Evolutionary conservation across 2,888 invertebrate species (phyloP).

Genomic region (Muschampia plurimacula): DNA sequence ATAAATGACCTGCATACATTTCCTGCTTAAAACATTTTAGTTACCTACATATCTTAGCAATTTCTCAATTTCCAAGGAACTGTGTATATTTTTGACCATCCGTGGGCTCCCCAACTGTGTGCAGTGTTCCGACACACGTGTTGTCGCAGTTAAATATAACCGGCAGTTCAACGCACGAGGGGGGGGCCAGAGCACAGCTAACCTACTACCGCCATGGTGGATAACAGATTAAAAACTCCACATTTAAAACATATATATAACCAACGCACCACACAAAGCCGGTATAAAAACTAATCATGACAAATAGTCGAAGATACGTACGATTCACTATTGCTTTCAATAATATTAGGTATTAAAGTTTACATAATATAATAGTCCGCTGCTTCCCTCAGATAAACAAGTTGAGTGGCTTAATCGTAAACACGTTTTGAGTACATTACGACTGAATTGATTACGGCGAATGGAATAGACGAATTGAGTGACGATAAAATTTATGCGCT

Average conservation of each 20-base stretch:
- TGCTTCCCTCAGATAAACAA: conserved; percentile 56
- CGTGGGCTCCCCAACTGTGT: conserved; percentile 52
- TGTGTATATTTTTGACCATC: conserved; percentile 24
- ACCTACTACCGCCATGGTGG: conserved; percentile 65
- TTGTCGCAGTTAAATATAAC: conserved; percentile 83
- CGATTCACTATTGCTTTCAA: conserved; percentile 37
- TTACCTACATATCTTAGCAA: background rate
- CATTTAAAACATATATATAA: background rate
- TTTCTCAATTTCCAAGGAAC: background rate
- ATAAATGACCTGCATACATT: no score
- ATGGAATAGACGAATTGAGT: conserved; percentile 2
- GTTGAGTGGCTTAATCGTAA: conserved; percentile 55
- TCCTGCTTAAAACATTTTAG: no score
- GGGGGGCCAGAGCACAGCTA: conserved; percentile 68
- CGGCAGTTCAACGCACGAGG: conserved; percentile 79
- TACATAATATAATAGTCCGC: conserved; percentile 44
- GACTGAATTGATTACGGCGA: conserved; percentile 33
- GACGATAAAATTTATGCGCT: background rate
- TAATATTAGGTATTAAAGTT: conserved; percentile 43
- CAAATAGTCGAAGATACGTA: conserved; percentile 1
- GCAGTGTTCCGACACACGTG: conserved; percentile 74
- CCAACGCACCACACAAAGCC: background rate
- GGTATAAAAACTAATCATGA: background rate
- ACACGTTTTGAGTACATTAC: conserved; percentile 52
- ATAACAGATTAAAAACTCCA: conserved; percentile 36